Evolutionary conservation across 2,113 vertebrate genomes (phyloP), one percentile per base, ranked within the genome.

Genomic region (Xyliphius kryptos): DNA sequence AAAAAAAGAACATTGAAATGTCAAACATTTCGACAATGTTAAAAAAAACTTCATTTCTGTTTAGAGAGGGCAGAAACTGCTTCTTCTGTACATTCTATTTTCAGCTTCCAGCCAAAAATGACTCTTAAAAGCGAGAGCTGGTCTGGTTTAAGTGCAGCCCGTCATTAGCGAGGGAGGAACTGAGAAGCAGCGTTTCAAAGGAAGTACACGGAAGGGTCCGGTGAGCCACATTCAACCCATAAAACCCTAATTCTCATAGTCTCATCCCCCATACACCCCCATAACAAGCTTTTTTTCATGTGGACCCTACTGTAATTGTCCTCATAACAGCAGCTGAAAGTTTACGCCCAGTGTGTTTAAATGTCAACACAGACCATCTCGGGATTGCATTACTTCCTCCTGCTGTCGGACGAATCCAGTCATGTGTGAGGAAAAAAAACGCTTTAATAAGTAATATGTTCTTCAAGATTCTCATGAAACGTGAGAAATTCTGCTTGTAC

Each of bases 101-200:
- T 46, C 50, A 20, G 15, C 38, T 16, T 63, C 17, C 2, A 40
- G 15, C 12, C 38, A 44, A 6, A 53, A 26, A 44, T 4, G 26
- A 16, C 26, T 32, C 26, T 32, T 32, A 32, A 32, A 32, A 32
- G 26, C 26, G 7, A 32, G 26, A 6, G 26, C 7, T 6, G 26
- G 26, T n/a, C n/a, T n/a, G 81, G 76, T 81, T 85, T 83, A 71
- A 79, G 68, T 38, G 40, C 59, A 66, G 60, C 62, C 74, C 66
- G 66, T 80, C 75, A 84, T 83, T 81, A 79, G 68, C 68, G 67
- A 66, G 68, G 75, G 77, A 70, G 81, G 70, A 70, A 75, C 74
- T 52, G 56, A 73, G 59, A 22, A 63, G 56, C 14, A 32, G 20
- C 54, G 44, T 36, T 44, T 49, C 15, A 44, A 47, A 38, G 3